Evolutionary conservation across 2,797 vertebrate species (phyloP), one percentile per base, ranked within the genome.

Genomic region (Calcarius lapponicus): DNA sequence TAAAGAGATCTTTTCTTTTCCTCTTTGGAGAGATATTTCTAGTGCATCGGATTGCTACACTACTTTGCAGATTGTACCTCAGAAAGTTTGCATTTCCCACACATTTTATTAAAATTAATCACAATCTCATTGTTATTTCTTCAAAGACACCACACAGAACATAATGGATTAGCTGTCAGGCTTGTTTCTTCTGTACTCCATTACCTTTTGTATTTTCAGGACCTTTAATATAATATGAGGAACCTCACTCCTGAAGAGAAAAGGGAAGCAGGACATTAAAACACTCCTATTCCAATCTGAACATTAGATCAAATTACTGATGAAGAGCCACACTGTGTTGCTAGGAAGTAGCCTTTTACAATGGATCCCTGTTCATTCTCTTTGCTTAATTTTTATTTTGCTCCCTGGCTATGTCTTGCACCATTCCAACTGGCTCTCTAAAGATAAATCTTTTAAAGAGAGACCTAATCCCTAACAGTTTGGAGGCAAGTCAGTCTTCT

Each of bases 21-120:
- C 26, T 80, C n/a, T 87, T 95, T 47, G 7, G 48, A 75, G n/a
- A 76, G 60, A 29, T 50, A 72, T 53, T 84, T 58, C 25, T 6
- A 80, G 45, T 29, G 28, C 10, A 28, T 62, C n/a, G 32, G 56
- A 54, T 62, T 73, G 13, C 20, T 73, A 40, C 5, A 8, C 9
- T 84, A 21, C 38, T 75, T 88, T 36, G 21, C 16, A 76, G 43
- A 45, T 32, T 21, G 12, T 64, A 51, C 43, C 28, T 66, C 43
- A 75, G 25, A 80, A 95, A 76, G 51, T 90, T 62, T 82, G 58
- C 25, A 34, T 88, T 88, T 70, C n/a, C 51, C 79, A 73, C n/a
- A 67, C 4, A 76, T 80, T 92, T 85, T 91, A 87, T 70, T 76
- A 84, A 94, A 86, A 92, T 80, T 70, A 90, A 89, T 86, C 72